Evolutionary conservation across 2,113 vertebrate species (phyloP).

Genomic region (Hippocampus mohnikei): DNA sequence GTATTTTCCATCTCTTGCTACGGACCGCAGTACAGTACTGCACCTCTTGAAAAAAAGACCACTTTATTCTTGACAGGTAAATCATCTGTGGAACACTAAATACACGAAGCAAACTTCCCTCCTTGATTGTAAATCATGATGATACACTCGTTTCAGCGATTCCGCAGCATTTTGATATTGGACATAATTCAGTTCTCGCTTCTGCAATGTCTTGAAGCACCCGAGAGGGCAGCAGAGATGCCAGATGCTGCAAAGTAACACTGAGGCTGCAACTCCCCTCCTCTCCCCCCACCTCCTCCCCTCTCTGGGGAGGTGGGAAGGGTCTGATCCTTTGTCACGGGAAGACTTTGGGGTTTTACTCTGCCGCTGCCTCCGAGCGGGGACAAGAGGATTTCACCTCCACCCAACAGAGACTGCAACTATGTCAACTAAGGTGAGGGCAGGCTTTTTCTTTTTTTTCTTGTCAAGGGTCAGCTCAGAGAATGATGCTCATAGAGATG

Average conservation of each 20-base stretch:
- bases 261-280: background rate
- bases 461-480: background rate
- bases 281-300: background rate
- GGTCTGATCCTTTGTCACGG: constrained; percentile 65
- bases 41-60: background rate
- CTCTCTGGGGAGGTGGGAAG: constrained; percentile 41
- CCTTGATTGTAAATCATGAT: too few species aligned
- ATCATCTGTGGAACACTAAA: too few species aligned
- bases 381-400: constrained; percentile 11
- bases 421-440: constrained; percentile 54
- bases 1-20: background rate
- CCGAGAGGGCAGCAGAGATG: constrained; percentile 45
- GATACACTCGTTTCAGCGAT: too few species aligned
- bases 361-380: constrained; percentile 14
- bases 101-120: too few species aligned
- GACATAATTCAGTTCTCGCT: background rate
- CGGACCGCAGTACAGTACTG: background rate
- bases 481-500: background rate
- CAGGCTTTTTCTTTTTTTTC: background rate
- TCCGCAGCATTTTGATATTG: too few species aligned
- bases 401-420: constrained; percentile 9
- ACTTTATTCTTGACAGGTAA: background rate
- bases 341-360: constrained; percentile 44
- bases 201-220: background rate
- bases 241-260: constrained; percentile 30